Percentiles rank a stretch among this genome's conserved stretches.
phyloP scores from a whole-genome alignment of 1,140 invertebrate genomes.

The Drosophila lacertosa region DNA sequence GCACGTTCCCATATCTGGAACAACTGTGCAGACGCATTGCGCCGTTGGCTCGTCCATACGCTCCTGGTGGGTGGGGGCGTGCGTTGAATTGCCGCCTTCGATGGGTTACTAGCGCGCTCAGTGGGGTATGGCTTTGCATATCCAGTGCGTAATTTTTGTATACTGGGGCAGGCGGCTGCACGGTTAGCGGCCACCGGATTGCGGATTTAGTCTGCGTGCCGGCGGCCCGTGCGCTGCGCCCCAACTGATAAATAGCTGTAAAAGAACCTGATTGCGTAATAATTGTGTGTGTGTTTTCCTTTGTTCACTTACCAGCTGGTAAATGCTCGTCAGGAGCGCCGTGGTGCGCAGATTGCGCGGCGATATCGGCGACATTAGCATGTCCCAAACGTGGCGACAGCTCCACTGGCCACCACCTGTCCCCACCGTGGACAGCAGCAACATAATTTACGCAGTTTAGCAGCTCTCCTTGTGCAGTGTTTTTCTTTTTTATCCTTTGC shows the following conservation, averaged over 20 bases:
- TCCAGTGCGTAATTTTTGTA: slow-evolving; percentile 83
- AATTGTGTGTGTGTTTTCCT: neutral
- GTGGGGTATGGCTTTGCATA: slow-evolving; percentile 84
- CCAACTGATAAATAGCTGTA: slow-evolving; percentile 34
- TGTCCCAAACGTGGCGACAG: slow-evolving; percentile 60
- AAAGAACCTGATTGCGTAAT: slow-evolving; percentile 25
- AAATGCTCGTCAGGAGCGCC: slow-evolving; percentile 75
- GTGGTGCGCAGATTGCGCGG: slow-evolving; percentile 77
- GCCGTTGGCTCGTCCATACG: slow-evolving; percentile 50
- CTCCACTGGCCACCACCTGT: slow-evolving; percentile 54
- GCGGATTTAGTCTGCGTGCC: slow-evolving; percentile 55
- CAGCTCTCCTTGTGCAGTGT: slow-evolving; percentile 3
- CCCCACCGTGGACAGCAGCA: slow-evolving; percentile 60
- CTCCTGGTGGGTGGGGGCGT: slow-evolving; percentile 41
- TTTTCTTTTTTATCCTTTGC: slow-evolving; percentile 8
- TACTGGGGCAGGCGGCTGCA: slow-evolving; percentile 61
- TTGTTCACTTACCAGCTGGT: slow-evolving; percentile 81
- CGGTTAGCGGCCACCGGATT: slow-evolving; percentile 31
- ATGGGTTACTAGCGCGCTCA: slow-evolving; percentile 52
- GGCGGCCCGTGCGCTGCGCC: slow-evolving; percentile 55
- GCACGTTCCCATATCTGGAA: slow-evolving; percentile 29
- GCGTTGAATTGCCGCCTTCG: slow-evolving; percentile 65
- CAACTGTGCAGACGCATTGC: slow-evolving; percentile 71
- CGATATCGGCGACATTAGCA: slow-evolving; percentile 69
- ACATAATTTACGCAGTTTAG: too few relatives aligned